These are phyloP conservation scores for Syngnathus typhle DNA, from an alignment of 2,113 vertebrate genomes.

Conservation along the genomic window DNA sequence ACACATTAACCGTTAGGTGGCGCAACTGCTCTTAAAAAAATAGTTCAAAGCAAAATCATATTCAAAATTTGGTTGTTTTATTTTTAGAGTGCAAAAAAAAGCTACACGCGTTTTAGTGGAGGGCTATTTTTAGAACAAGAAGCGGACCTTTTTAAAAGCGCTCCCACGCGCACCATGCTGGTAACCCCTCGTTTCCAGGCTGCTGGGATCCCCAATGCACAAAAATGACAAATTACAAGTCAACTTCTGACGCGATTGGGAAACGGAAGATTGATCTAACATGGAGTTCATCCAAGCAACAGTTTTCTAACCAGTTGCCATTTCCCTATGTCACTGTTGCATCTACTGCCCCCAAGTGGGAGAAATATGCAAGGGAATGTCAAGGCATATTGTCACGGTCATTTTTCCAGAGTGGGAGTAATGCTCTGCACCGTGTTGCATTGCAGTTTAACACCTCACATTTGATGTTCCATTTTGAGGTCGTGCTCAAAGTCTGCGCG, in stretches of 20 bases:
- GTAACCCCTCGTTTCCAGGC: background rate
- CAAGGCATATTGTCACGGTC: background rate
- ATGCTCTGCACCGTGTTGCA: background rate
- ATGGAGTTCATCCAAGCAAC: background rate
- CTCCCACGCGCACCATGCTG: no score
- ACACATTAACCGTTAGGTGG: no score
- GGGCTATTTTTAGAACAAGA: no score
- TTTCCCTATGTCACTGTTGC: background rate
- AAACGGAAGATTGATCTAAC: background rate
- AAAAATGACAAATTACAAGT: background rate
- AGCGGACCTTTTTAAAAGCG: no score
- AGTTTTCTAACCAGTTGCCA: slow-evolving; percentile 6
- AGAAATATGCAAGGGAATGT: background rate
- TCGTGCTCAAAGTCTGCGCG: slow-evolving; percentile 11
- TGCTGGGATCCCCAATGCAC: background rate
- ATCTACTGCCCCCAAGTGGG: slow-evolving; percentile 6
- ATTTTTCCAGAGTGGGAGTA: background rate
- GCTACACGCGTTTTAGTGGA: no score
- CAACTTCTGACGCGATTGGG: background rate
- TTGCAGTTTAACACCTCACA: slow-evolving; percentile 14
- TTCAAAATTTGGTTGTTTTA: no score
- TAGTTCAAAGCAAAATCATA: no score
- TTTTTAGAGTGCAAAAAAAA: no score
- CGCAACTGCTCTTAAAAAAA: no score
- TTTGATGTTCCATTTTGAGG: slow-evolving; percentile 35